A percentile compares a stretch with the other conserved stretches of the same genome.
These are phyloP conservation scores for Cosmia pyralina DNA, from an alignment of 2,888 invertebrate genomes.

Conservation along the genomic window DNA sequence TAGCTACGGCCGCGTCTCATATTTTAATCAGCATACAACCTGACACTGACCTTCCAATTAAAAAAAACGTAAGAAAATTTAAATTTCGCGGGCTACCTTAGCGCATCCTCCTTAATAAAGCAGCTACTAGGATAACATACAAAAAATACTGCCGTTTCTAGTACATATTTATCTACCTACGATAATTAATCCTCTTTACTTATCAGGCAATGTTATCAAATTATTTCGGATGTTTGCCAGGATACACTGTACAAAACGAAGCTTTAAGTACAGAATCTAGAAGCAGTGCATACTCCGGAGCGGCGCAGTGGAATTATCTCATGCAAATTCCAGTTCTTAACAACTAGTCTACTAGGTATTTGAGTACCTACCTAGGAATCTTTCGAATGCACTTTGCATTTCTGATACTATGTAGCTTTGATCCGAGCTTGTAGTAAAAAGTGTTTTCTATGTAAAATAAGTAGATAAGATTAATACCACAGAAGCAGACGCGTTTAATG, in stretches of 20 bases:
- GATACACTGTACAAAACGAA: slow-evolving; percentile 27
- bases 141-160: slow-evolving; percentile 1
- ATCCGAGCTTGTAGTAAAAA: slow-evolving; percentile 38
- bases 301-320: slow-evolving; percentile 46
- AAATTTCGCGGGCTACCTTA: too few species aligned
- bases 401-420: slow-evolving; percentile 33
- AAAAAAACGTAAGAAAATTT: too few species aligned
- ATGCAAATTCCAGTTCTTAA: slow-evolving; percentile 57
- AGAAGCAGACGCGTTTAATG: not conserved
- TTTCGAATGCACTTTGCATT: slow-evolving; percentile 49
- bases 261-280: too few species aligned
- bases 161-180: not conserved
- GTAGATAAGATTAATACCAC: not conserved
- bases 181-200: slow-evolving; percentile 15
- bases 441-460: slow-evolving; percentile 46
- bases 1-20: too few species aligned
- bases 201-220: slow-evolving; percentile 18
- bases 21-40: too few species aligned
- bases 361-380: slow-evolving; percentile 12
- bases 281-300: slow-evolving; percentile 25
- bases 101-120: too few species aligned
- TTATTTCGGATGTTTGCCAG: slow-evolving; percentile 32
- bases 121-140: not conserved
- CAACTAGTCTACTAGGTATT: too few species aligned
- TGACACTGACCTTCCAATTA: too few species aligned